phyloP scores from a whole-genome alignment of 2,113 vertebrate species.

The Dicaeum eximium region DNA sequence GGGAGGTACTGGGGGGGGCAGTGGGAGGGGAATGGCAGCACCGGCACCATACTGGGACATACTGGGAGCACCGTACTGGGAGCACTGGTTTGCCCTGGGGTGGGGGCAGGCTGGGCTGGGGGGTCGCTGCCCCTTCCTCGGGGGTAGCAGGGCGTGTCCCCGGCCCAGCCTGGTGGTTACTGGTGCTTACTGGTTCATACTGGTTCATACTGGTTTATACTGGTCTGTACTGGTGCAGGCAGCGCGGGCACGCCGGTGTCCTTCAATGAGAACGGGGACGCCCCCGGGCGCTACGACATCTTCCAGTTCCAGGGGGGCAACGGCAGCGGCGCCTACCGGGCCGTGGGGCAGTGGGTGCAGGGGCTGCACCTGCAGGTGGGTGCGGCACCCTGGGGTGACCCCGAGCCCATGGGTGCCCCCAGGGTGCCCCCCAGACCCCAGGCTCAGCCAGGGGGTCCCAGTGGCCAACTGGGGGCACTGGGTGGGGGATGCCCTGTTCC shows the following conservation, averaged over 20 bases:
- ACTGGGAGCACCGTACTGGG: too few species aligned
- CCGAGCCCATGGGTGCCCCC: background rate
- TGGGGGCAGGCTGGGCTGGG: too few species aligned
- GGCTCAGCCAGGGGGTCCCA: background rate
- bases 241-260: conserved; percentile 87
- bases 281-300: conserved; percentile 90
- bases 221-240: conserved; percentile 54
- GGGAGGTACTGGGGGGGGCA: too few species aligned
- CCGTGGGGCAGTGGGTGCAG: background rate
- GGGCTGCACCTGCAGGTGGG: background rate
- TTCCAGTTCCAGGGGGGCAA: conserved; percentile 91
- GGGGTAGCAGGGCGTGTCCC: background rate
- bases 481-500: background rate
- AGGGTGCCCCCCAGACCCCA: background rate
- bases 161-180: rapidly evolving
- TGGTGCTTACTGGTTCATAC: too few species aligned
- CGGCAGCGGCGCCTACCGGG: conserved; percentile 47
- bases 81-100: too few species aligned
- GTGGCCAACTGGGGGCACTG: background rate
- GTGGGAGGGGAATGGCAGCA: too few species aligned
- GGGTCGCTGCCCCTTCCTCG: rapidly evolving
- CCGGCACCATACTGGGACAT: too few species aligned
- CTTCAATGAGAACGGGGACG: conserved; percentile 91
- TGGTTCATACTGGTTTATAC: background rate
- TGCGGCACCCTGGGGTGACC: too few species aligned